Evolutionary conservation across 2,797 vertebrate genomes (phyloP), one percentile per base, ranked within the genome.

Genomic region (Pseudochromis fuscus): DNA sequence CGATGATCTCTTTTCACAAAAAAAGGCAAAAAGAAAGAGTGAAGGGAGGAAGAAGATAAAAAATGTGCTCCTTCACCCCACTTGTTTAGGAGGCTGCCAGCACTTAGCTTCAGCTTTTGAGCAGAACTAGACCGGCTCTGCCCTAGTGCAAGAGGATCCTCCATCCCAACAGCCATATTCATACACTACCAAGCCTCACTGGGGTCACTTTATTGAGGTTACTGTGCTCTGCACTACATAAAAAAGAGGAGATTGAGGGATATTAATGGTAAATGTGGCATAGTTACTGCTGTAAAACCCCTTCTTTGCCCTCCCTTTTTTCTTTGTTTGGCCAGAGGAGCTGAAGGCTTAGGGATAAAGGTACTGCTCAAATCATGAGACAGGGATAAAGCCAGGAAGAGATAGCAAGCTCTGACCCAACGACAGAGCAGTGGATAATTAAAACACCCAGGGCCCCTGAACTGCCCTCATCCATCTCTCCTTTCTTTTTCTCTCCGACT

Each of bases 301-400:
- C 81, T 79, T 89, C 89, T 87, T 87, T 88, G 84, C 89, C 90
- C 91, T 92, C 84, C 89, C 88, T 90, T 92, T 92, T 92, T 91
- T 84, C 93, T 94, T 94, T 94, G 93, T 94, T 94, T 94, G 93
- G 92, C 91, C 92, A 93, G 88, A 93, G 93, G 91, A 94, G 92
- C 93, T 91, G 89, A 93, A 92, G 93, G 93, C 93, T 94, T 93
- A 93, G 77, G 94, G 92, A 94, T 94, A 92, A 94, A 94, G 93
- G 93, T 93, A 90, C 88, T 83, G 92, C 93, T 94, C 91, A 93
- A 94, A 94, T 92, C 93, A 94, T 91, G 91, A 94, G 92, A 94
- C 92, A 81, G 81, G 88, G 90, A 92, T 93, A 93, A 94, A 94
- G 91, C 91, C 86, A 86, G 82, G 76, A 82, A 89, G 89, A 93